Evolutionary conservation across 2,113 vertebrate genomes (phyloP).

Genomic region (Leptobrachium leishanense): DNA sequence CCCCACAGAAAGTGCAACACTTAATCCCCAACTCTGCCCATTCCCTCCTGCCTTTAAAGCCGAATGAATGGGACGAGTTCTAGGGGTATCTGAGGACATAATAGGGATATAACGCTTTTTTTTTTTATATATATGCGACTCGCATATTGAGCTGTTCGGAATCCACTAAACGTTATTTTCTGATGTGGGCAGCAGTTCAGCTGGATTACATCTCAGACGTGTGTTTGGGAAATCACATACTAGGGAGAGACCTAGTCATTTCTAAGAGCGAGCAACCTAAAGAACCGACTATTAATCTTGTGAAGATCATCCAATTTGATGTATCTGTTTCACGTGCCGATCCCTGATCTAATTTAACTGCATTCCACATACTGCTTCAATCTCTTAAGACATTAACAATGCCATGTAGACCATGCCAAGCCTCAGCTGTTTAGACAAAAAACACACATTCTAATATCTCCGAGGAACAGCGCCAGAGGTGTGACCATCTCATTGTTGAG

Average conservation of each 20-base stretch:
- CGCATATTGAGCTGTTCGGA: constrained; percentile 2
- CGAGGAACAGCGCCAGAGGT: not conserved
- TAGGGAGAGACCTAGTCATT: constrained; percentile 3
- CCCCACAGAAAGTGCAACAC: constrained; percentile 17
- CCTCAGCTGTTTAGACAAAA: no score
- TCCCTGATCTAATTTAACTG: not conserved
- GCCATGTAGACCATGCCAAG: not conserved
- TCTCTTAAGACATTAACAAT: not conserved
- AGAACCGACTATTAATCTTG: not conserved
- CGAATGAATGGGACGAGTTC: constrained; percentile 14
- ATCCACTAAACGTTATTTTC: constrained; percentile 3
- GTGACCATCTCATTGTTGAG: not conserved
- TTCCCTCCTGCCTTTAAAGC: constrained; percentile 2
- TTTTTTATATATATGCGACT: not conserved
- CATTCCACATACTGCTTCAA: not conserved
- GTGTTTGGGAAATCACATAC: constrained; percentile 16
- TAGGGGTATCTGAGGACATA: constrained; percentile 36
- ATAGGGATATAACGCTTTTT: constrained; percentile 6
- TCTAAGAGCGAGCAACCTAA: constrained; percentile 11
- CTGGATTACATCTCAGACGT: constrained; percentile 11
- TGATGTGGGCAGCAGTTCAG: constrained; percentile 6
- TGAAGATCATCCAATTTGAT: not conserved
- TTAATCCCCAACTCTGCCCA: constrained; percentile 20
- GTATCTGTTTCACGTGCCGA: not conserved
- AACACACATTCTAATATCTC: not conserved